Base-by-base conservation (phyloP, 2,888 invertebrate species). In the Lithophane semibrunnea region DNA sequence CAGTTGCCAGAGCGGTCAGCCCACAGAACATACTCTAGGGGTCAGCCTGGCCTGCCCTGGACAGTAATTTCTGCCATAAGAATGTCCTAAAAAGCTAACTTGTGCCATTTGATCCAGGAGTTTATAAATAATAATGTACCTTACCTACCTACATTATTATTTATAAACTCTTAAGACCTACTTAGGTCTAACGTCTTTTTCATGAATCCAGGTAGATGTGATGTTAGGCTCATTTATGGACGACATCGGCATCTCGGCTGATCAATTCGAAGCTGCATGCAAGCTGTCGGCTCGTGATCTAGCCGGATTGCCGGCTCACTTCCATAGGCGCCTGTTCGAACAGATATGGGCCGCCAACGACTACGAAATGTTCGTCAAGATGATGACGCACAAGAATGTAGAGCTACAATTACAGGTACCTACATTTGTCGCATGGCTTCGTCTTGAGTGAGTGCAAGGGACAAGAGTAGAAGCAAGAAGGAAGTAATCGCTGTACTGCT, bases 281-380 rank as follows among this genome's bases (percentile, higher is more conserved):
- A 94, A 94, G 56, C 88, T 96, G 52, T 97, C 95, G 0, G 96
- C 95, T n/a, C 92, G 93, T 75, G 95, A 97, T 86, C 90, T 95
- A 56, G 97, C 94, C 0, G 97, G 96, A 4, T 93, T 97, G 76
- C 97, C 97, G 0, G 95, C 97, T 21, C 97, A 97, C 87, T 97
- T 97, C 86, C 97, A 97, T 87, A 97, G 97, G 75, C 96, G 97
- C 21, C 94, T 97, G 8, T 97, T 97, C 88, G 97, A 97, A 90
- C 97, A 98, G 97, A 98, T 99, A 79, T 98, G 99, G 98, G 99
- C 99, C 0, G 99, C 99, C 0, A 99, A 99, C 91, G 99, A 99
- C 94, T 98, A 98, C 89, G 97, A 98, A 84, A 98, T 99, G 94
- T 99, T 99, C 92, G 98, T 98, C 77, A 97, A 98, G 82, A 98